Conservation (phyloP, 2,113 vertebrate genomes). For the Gallinago jamesoni region DNA sequence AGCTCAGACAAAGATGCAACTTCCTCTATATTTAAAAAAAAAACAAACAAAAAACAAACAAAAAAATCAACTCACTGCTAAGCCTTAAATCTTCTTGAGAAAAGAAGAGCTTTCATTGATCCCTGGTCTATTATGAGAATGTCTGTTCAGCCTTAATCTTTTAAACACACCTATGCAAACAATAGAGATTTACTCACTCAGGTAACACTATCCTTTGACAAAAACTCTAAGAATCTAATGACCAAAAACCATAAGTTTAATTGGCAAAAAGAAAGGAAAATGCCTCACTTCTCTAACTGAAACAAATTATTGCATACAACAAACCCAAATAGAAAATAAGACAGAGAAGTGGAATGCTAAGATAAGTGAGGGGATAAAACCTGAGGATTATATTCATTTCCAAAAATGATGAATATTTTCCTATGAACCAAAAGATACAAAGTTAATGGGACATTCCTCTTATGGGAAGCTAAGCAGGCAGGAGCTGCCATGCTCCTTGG, state of each 20-base stretch:
- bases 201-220: neutral
- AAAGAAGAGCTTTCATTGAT: conserved; percentile 41
- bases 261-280: conserved; percentile 5
- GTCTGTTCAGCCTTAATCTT: conserved; percentile 38
- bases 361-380: neutral
- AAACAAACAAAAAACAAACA: neutral
- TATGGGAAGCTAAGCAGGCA: neutral
- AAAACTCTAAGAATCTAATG: neutral
- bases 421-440: neutral
- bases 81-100: conserved; percentile 34
- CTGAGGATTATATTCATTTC: neutral
- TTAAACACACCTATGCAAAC: conserved; percentile 47
- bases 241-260: neutral
- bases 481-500: neutral
- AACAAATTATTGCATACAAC: neutral
- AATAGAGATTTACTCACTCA: conserved; percentile 5
- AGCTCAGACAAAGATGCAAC: neutral
- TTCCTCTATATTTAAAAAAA: neutral
- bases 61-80: neutral
- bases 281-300: neutral
- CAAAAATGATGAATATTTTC: neutral
- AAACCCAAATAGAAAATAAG: neutral
- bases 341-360: neutral
- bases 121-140: conserved; percentile 22
- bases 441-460: neutral